These are phyloP conservation scores for Ictidomys tridecemlineatus DNA, from an alignment of 2,113 vertebrate genomes.

Conservation along the genomic window DNA sequence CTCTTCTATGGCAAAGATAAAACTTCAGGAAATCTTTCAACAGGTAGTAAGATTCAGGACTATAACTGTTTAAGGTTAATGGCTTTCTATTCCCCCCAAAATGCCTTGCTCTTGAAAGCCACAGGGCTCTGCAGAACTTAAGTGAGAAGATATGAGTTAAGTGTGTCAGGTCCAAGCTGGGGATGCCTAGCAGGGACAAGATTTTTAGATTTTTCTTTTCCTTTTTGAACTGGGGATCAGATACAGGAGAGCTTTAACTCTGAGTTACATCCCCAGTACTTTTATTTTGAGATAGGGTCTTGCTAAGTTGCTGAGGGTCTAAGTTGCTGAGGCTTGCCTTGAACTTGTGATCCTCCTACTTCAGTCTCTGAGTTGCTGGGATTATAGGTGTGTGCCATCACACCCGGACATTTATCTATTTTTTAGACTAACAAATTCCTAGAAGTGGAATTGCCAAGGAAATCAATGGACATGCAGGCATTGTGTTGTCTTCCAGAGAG, in stretches of 20 bases:
- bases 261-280: neutral
- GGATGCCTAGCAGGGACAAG: neutral
- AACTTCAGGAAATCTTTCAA: slow-evolving; percentile 10
- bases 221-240: neutral
- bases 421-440: slow-evolving; percentile 32
- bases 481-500: slow-evolving; percentile 24
- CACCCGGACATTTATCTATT: neutral
- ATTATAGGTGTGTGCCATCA: neutral
- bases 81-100: slow-evolving; percentile 46
- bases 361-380: neutral
- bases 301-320: neutral
- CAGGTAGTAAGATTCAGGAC: slow-evolving; percentile 16
- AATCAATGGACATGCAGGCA: neutral
- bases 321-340: neutral
- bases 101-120: neutral
- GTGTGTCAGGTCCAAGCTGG: neutral
- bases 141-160: slow-evolving; percentile 4
- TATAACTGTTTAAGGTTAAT: neutral
- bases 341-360: neutral
- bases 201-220: neutral
- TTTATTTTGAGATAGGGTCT: neutral
- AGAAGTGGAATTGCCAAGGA: neutral
- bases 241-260: neutral
- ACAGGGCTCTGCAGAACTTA: slow-evolving; percentile 44
- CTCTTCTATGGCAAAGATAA: slow-evolving; percentile 36